Percentiles rank a stretch among this genome's conserved stretches.
Evolutionary conservation across 2,888 invertebrate species (phyloP).

Genomic region (Tipula lateralis): DNA sequence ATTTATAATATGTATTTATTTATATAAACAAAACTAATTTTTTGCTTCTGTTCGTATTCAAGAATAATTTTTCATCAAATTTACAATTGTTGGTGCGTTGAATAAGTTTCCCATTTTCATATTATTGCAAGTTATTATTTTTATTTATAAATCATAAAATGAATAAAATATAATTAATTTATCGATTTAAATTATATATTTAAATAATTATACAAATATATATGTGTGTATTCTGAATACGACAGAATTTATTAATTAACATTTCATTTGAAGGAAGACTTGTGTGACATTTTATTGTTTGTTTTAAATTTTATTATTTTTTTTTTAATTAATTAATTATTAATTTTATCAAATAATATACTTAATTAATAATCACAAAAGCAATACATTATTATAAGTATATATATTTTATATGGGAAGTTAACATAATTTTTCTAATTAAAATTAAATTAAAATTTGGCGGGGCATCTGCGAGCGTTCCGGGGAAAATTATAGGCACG

Average conservation of each 20-base stretch:
- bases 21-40: slow-evolving; percentile 24
- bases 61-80: neutral
- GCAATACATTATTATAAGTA: neutral
- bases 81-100: neutral
- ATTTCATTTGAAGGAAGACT: slow-evolving; percentile 37
- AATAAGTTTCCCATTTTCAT: slow-evolving; percentile 3
- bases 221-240: slow-evolving; percentile 34
- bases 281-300: slow-evolving; percentile 36
- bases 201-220: neutral
- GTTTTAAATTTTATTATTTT: slow-evolving; percentile 30
- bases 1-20: neutral
- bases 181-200: neutral
- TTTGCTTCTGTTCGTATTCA: slow-evolving; percentile 2
- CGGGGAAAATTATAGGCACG: neutral
- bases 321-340: neutral
- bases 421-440: neutral
- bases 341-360: neutral
- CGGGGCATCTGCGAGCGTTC: neutral
- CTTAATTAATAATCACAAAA: slow-evolving; percentile 25
- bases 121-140: neutral
- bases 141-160: neutral
- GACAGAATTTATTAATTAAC: slow-evolving; percentile 36
- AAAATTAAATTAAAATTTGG: neutral
- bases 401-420: neutral
- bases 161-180: neutral